A percentile compares a stretch with the other conserved stretches of the same genome.
phyloP scores from a whole-genome alignment of 2,797 vertebrate genomes.

The Amazona finschi region DNA sequence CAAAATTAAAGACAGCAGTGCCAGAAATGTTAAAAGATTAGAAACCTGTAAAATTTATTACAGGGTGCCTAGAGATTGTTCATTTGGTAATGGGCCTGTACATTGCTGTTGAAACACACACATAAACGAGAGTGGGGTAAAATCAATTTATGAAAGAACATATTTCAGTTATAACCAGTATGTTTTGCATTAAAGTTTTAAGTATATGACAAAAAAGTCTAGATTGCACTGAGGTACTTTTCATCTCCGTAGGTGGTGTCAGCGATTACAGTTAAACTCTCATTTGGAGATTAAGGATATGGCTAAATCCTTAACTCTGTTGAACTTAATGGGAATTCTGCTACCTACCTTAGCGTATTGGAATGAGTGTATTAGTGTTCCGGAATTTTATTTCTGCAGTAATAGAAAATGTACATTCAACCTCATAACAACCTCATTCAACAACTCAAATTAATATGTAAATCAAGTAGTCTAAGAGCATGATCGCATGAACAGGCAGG shows the following conservation, averaged over 20 bases:
- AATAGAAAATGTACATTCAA: background rate
- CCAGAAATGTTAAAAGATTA: slow-evolving; percentile 12
- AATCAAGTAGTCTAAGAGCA: background rate
- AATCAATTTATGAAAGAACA: background rate
- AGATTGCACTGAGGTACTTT: background rate
- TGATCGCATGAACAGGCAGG: background rate
- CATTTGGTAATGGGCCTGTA: slow-evolving; percentile 15
- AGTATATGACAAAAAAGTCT: background rate
- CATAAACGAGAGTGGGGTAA: background rate
- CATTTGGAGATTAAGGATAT: background rate
- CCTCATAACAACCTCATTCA: background rate
- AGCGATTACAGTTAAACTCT: background rate
- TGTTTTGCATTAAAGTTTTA: background rate
- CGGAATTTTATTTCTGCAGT: background rate
- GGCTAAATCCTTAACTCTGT: background rate
- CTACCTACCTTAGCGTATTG: background rate
- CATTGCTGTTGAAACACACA: background rate
- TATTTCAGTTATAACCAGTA: background rate
- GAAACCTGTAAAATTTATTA: slow-evolving; percentile 33
- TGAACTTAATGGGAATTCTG: background rate
- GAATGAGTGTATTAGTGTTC: background rate
- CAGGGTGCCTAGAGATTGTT: background rate
- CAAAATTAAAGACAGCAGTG: background rate
- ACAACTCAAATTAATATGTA: background rate
- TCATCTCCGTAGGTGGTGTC: background rate